Evolutionary conservation across 2,113 vertebrate genomes (phyloP), one percentile per base, ranked within the genome.

Genomic region (Uropsilus gracilis): DNA sequence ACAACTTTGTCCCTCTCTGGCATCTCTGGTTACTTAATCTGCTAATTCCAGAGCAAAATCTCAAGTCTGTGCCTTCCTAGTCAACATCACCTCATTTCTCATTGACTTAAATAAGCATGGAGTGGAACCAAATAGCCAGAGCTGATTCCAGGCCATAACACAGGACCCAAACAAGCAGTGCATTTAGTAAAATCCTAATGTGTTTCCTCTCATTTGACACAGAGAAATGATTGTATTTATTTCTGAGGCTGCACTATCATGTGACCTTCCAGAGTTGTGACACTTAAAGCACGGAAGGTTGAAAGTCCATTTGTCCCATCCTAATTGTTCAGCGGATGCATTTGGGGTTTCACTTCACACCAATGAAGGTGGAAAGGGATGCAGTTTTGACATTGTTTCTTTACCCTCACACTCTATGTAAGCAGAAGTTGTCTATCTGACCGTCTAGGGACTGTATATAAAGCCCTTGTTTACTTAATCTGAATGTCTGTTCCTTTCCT

Each of bases 401-500:
- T 95, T 63, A 42, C 64, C 57, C 81, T 91, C 82, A 13, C 53
- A 13, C 59, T 90, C 34, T 0, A 0, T 28, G 61, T 97, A 92
- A 97, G 92, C 92, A 95, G 69, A 86, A 94, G 85, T 91, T 30
- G 89, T 78, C 83, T 96, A 72, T 95, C 92, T 87, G 78, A 86
- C 83, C 81, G 77, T 59, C 32, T 22, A 53, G 44, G 53, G n/a
- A 91, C 44, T 46, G 64, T 73, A 83, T 81, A 76, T 89, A 89
- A 95, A 98, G 55, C 44, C 93, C 72, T 86, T 97, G 96, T 96
- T 98, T 98, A 96, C 97, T 86, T 91, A 94, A 96, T 95, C 95
- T 83, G 94, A 97, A 97, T 83, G 95, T 91, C 94, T 91, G 26
- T 97, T 97, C 96, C 83, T 97, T 97, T 98, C 97, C 89, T 97